Evolutionary conservation across 1,140 invertebrate species (phyloP).

Genomic region (Zophobas atratus): DNA sequence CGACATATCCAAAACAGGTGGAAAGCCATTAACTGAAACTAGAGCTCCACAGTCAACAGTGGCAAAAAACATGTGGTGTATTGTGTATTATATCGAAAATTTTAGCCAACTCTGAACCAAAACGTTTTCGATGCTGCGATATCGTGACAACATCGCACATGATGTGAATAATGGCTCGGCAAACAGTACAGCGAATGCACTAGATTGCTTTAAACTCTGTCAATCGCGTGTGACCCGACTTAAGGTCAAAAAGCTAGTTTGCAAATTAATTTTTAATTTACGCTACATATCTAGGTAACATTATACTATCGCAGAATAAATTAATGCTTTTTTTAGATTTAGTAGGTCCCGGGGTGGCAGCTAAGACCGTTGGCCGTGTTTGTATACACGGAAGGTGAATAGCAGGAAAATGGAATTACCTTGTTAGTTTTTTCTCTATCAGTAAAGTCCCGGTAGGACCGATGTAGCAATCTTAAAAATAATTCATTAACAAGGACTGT

Average conservation of each 20-base stretch:
- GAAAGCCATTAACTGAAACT: background rate
- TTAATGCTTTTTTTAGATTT: background rate
- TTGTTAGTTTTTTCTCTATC: no score
- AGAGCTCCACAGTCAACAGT: background rate
- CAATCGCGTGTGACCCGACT: background rate
- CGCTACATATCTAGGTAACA: background rate
- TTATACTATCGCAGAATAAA: background rate
- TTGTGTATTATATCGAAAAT: background rate
- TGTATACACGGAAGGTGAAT: background rate
- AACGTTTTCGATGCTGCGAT: no score
- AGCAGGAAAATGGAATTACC: no score
- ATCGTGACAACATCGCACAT: no score
- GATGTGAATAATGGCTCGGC: no score
- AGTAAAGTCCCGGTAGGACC: no score
- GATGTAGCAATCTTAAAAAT: no score
- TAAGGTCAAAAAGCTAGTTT: background rate
- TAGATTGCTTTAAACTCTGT: no score
- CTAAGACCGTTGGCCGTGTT: background rate
- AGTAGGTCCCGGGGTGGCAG: background rate
- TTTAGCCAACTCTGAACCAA: no score
- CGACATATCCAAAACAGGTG: background rate
- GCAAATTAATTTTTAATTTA: constrained; percentile 3
- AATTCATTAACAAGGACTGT: no score
- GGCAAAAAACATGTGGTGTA: background rate
- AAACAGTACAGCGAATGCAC: no score